Conservation (phyloP, 1,140 invertebrate genomes). For the Drosophila baimaii region DNA sequence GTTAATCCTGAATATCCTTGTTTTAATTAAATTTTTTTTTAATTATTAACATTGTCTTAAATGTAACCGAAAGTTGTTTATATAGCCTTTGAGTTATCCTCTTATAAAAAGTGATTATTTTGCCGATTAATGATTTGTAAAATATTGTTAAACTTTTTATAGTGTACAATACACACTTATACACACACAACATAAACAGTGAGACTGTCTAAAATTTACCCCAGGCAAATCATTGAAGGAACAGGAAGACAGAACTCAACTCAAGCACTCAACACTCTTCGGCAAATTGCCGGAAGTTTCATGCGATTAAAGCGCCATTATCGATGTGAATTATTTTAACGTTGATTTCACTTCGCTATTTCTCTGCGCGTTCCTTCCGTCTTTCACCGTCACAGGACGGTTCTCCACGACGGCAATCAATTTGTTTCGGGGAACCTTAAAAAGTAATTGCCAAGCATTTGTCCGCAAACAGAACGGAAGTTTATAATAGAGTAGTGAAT, state of each 20-base stretch:
- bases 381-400: conserved; percentile 9
- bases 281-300: conserved; percentile 79
- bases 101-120: too few relatives aligned
- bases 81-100: too few relatives aligned
- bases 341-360: conserved; percentile 45
- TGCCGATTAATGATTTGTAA: too few relatives aligned
- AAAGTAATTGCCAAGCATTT: conserved; percentile 77
- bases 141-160: too few relatives aligned
- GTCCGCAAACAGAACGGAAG: conserved; percentile 55
- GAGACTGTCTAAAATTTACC: conserved; percentile 34
- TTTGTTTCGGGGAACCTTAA: conserved; percentile 70
- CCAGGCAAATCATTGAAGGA: conserved; percentile 62
- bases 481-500: conserved; percentile 50
- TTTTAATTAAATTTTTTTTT: too few relatives aligned
- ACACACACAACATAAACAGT: background rate
- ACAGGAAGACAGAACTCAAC: conserved; percentile 33
- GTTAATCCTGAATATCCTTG: too few relatives aligned
- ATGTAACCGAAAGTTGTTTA: too few relatives aligned
- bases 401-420: conserved; percentile 68
- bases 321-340: conserved; percentile 82
- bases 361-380: background rate
- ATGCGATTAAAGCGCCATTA: conserved; percentile 80
- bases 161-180: conserved; percentile 9
- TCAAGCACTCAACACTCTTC: conserved; percentile 70
- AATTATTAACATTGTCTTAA: too few relatives aligned